Base-by-base conservation (phyloP, 2,888 invertebrate species). In the Lasioglossum morio region DNA sequence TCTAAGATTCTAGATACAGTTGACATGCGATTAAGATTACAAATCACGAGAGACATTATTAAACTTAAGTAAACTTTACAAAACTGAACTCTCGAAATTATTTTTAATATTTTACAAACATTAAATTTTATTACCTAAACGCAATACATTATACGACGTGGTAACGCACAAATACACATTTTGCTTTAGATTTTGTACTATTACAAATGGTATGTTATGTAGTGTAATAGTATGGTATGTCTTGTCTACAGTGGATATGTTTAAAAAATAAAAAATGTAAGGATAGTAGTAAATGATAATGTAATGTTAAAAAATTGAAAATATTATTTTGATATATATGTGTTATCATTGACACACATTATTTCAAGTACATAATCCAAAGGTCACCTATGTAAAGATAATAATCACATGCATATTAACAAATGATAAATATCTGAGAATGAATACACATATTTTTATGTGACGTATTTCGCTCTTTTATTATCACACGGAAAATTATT, bases 1-100 rank as follows among this genome's bases (percentile, higher is more conserved):
- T 87, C 83, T 53, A 93, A 87, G 74, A 92, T 79, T 87, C 82
- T 90, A 53, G 73, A 72, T 34, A 85, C 84, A 8, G 82, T 91
- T 66, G 89, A 88, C 40, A 90, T 70, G 19, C 89, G 88, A 79
- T 82, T 79, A 76, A 86, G 81, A 40, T 82, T 86, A 16, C 82
- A 81, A 10, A 82, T 77, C 86, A 81, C 80, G 27, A 85, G 77
- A 74, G 90, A 89, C 92, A 92, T 93, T 76, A 78, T 88, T 46
- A 27, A 34, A n/a, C n/a, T 76, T 73, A 73, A 37, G 72, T 23
- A 72, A 72, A 46, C 14, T n/a, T 70, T 57, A n/a, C 27, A 79
- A 73, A 73, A 53, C 37, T 69, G 48, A 53, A 85, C n/a, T 23
- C n/a, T 69, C 23, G n/a, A n/a, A 63, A 34, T 19, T 63, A 4